phyloP scores from a whole-genome alignment of 1,140 invertebrate species.

The Sitophilus oryzae region DNA sequence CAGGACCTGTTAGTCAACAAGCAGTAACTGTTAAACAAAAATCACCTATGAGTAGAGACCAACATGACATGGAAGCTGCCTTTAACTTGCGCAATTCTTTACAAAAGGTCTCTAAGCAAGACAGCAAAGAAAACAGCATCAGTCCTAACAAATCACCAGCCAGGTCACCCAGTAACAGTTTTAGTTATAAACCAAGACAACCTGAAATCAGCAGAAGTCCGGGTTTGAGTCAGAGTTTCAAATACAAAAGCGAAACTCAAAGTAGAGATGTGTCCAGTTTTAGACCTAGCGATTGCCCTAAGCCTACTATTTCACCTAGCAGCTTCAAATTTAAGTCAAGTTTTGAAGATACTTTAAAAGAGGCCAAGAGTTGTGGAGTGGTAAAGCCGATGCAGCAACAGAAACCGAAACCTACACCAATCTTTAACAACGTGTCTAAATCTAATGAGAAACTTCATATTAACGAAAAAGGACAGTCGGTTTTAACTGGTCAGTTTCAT shows the following conservation, averaged over 20 bases:
- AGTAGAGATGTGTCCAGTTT: conserved; percentile 5
- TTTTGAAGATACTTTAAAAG: conserved; percentile 12
- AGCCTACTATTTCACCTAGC: conserved; percentile 19
- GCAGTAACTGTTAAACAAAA: conserved; percentile 53
- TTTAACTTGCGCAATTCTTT: conserved; percentile 49
- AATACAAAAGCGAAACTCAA: conserved; percentile 19
- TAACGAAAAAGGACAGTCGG: conserved; percentile 40
- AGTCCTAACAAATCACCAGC: conserved; percentile 5
- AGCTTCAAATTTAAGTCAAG: conserved; percentile 19
- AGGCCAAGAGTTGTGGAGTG: conserved; percentile 22
- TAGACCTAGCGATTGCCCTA: conserved; percentile 21
- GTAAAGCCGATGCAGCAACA: conserved; percentile 28
- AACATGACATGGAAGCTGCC: conserved; percentile 45
- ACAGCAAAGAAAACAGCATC: conserved; percentile 7
- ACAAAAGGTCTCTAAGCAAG: conserved; percentile 38
- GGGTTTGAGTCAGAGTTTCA: conserved; percentile 22
- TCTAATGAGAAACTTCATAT: conserved; percentile 37
- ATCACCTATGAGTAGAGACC: conserved; percentile 44
- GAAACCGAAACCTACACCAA: conserved; percentile 17
- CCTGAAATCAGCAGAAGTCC: conserved; percentile 17
- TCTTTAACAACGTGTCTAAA: conserved; percentile 21
- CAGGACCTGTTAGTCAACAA: conserved; percentile 55
- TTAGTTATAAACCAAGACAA: conserved; percentile 24
- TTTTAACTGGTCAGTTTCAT: conserved; percentile 46
- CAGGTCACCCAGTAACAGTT: conserved; percentile 19